phyloP scores from a whole-genome alignment of 2,113 vertebrate species.

The Podarcis cretensis region DNA sequence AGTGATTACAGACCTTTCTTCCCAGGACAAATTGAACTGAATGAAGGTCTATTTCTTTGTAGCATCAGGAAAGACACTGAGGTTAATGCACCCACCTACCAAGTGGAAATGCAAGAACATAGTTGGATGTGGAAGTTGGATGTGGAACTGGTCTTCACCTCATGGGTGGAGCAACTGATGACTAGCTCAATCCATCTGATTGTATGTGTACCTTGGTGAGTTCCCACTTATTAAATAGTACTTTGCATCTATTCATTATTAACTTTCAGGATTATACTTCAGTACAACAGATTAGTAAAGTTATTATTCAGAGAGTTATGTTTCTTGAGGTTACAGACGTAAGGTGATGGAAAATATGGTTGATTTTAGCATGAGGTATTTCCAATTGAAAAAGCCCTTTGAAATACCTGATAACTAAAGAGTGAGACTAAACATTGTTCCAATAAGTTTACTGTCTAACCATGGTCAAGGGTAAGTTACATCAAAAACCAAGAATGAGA shows the following conservation, averaged over 20 bases:
- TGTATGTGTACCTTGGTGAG: not conserved
- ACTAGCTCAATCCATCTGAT: not conserved
- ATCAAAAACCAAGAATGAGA: slow-evolving; percentile 27
- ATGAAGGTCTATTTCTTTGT: not conserved
- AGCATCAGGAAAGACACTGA: not conserved
- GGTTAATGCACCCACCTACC: not conserved
- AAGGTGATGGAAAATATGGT: not conserved
- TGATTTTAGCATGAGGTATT: slow-evolving; percentile 41
- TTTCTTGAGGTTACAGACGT: not conserved
- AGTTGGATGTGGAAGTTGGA: not conserved
- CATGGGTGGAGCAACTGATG: too few relatives aligned
- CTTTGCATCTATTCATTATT: not conserved
- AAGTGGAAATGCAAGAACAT: not conserved
- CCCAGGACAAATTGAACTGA: not conserved
- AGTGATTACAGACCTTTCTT: not conserved
- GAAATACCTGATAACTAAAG: slow-evolving; percentile 27
- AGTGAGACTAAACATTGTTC: not conserved
- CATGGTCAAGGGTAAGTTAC: not conserved
- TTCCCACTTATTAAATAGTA: not conserved
- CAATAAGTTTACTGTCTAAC: slow-evolving; percentile 24
- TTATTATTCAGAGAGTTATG: not conserved
- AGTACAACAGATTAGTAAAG: not conserved
- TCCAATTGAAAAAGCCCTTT: slow-evolving; percentile 37
- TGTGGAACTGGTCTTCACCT: not conserved
- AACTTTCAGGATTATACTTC: not conserved